A percentile compares a stretch with the other conserved stretches of the same genome.
phyloP scores from a whole-genome alignment of 2,797 vertebrate genomes.

The Sebastes hubbsi region DNA sequence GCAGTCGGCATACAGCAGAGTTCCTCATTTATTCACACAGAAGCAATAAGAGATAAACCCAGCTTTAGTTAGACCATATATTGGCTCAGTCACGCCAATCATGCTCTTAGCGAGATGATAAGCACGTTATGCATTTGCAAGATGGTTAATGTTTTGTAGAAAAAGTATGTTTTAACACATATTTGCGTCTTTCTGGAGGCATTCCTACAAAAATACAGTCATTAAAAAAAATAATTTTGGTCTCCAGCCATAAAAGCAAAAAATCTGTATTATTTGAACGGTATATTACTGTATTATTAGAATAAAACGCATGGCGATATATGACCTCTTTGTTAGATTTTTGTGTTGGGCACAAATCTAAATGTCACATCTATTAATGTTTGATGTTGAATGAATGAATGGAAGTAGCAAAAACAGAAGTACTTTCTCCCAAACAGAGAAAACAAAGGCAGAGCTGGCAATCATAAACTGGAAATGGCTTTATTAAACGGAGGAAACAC shows the following conservation, averaged over 20 bases:
- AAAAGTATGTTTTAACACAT: not conserved
- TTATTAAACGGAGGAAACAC: slow-evolving; percentile 3
- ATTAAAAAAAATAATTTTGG: not conserved
- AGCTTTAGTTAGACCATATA: not conserved
- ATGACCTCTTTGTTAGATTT: not conserved
- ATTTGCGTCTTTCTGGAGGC: not conserved
- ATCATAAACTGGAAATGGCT: not conserved
- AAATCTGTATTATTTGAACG: too few species aligned
- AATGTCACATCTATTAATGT: not conserved
- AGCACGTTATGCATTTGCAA: not conserved
- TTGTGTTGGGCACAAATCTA: not conserved
- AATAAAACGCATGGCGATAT: not conserved
- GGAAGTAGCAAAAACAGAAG: slow-evolving; percentile 19
- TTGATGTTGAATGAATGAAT: too few species aligned
- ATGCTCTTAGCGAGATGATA: not conserved
- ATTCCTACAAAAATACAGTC: not conserved
- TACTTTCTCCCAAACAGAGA: not conserved
- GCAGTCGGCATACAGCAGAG: not conserved
- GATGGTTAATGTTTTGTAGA: not conserved
- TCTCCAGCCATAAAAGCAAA: not conserved
- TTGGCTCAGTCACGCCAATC: slow-evolving; percentile 19
- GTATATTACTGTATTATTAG: not conserved
- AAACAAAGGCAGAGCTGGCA: not conserved
- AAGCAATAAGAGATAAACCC: slow-evolving; percentile 24
- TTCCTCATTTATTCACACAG: slow-evolving; percentile 8